Percentiles rank a stretch among this genome's conserved stretches.
phyloP scores from a whole-genome alignment of 2,797 vertebrate genomes.

The Astyanax mexicanus region DNA sequence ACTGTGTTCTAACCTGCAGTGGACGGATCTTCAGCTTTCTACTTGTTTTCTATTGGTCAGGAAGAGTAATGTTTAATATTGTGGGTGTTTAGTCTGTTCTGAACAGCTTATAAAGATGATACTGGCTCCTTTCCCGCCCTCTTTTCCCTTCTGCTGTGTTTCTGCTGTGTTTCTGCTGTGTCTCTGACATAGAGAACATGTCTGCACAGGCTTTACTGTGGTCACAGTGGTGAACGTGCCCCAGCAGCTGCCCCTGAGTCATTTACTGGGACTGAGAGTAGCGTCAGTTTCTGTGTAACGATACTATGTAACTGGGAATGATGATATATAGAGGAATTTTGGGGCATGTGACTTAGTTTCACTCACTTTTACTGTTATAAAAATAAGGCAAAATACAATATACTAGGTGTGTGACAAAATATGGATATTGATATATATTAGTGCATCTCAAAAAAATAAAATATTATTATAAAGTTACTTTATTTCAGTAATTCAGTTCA shows the following conservation, averaged over 20 bases:
- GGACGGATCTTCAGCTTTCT: no score
- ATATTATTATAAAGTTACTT: no score
- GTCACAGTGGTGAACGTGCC: background rate
- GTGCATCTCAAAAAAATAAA: no score
- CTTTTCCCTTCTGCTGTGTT: background rate
- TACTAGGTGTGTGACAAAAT: no score
- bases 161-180: background rate
- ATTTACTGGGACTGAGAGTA: background rate
- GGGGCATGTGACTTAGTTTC: no score
- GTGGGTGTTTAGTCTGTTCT: background rate
- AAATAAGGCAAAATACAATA: no score
- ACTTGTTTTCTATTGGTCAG: background rate
- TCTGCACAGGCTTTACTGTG: background rate
- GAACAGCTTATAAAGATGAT: background rate
- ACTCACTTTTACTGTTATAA: no score
- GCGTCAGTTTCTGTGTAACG: background rate
- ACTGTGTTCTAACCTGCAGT: background rate
- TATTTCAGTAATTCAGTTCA: no score
- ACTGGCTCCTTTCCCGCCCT: background rate
- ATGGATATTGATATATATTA: no score
- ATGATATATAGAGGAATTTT: background rate
- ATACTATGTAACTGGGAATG: background rate
- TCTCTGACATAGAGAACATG: background rate
- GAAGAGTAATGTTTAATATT: no score
- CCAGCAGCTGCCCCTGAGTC: slow-evolving; percentile 1